Evolutionary conservation across 2,113 vertebrate species (phyloP).

Genomic region (Microcebus ravelobensis): DNA sequence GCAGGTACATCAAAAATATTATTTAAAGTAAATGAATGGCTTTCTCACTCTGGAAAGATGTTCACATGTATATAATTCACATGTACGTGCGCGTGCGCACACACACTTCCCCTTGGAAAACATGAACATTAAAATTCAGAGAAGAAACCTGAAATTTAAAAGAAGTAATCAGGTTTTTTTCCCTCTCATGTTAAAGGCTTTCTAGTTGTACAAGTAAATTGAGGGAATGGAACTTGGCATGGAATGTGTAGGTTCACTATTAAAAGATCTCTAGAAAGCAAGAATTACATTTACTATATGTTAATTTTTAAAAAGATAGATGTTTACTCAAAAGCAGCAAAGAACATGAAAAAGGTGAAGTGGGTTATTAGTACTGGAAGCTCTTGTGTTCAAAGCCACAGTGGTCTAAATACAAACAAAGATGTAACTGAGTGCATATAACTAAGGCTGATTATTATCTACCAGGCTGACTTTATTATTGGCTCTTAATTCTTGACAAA

Average conservation of each 20-base stretch:
- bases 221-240: constrained; percentile 46
- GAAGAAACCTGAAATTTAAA: neutral
- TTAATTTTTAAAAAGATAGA: constrained; percentile 51
- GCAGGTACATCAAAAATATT: neutral
- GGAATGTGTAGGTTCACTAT: constrained; percentile 34
- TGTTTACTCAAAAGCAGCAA: constrained; percentile 38
- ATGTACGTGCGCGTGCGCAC: no score
- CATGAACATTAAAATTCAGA: constrained; percentile 22
- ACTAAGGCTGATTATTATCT: constrained; percentile 61
- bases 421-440: constrained; percentile 68
- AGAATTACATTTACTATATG: neutral
- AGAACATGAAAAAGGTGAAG: neutral
- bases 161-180: neutral
- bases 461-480: constrained; percentile 59
- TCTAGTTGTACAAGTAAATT: neutral
- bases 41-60: neutral
- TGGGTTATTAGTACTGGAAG: constrained; percentile 52
- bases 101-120: neutral
- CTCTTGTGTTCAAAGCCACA: neutral
- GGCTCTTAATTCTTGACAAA: constrained; percentile 64
- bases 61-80: neutral
- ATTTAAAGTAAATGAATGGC: neutral
- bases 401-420: constrained; percentile 74
- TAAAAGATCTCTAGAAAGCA: constrained; percentile 59
- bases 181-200: neutral